Base-by-base conservation (phyloP, 2,888 invertebrate species). In the Troides aeacus region DNA sequence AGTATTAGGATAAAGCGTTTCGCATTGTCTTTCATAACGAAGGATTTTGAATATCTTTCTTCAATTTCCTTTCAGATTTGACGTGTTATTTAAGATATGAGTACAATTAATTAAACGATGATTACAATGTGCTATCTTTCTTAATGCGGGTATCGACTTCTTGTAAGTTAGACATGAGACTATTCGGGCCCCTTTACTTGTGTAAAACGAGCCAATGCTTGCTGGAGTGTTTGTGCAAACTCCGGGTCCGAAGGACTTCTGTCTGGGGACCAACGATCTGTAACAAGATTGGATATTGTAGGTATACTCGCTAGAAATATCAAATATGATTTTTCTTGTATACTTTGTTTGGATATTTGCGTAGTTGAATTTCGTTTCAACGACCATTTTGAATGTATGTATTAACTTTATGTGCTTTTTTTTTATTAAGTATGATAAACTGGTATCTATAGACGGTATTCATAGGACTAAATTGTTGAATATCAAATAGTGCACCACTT, bases 221-320 rank as follows among this genome's bases (percentile, higher is more conserved):
- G 50, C 0, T 30, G 6, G 50, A 17, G 63, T 53, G 46, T 57
- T 42, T 66, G 46, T 59, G 46, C n/a, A 50, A 60, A 66, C 59
- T 66, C 30, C 60, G 50, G 46, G 12, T 46, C 30, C 21, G 46
- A 50, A 50, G 50, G 50, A 60, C 12, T 57, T 59, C 23, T 23
- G 39, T 46, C 39, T 46, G 15, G 60, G 53, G 42, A 24, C 23
- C 64, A 64, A 69, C 50, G 69, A 56, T 69, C 61, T 62, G 42
- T 62, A 30, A 66, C 53, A 39, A 62, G 39, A 67, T 67, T 67
- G 62, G 18, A 66, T 62, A n/a, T 57, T n/a, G 60, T 53, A n/a
- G n/a, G 12, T 8, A 21, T 10, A 23, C 24, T 10, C 15, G 6
- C 12, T 23, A 59, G 30, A 59, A 24, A 59, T 17, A 17, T 21